Evolutionary conservation across 2,113 vertebrate species (phyloP).

Genomic region (Rhodinocichla rosea): DNA sequence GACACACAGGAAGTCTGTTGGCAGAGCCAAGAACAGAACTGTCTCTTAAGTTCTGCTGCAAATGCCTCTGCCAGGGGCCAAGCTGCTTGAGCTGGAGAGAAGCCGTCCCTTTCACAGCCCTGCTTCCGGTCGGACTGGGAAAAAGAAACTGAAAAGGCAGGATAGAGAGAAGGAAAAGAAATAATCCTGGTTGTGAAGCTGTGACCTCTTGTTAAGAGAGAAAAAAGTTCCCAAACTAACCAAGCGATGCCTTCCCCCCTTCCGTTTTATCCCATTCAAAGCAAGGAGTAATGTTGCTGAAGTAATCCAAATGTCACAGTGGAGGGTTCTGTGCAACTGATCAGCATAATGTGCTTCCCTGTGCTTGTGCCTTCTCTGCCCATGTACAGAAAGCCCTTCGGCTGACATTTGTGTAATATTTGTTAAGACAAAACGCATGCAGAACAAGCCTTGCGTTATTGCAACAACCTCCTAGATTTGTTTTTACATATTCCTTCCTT

Average conservation of each 20-base stretch:
- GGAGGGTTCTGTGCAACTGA: conserved; percentile 12
- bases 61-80: conserved; percentile 5
- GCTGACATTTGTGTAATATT: not conserved
- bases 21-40: conserved; percentile 6
- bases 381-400: not conserved
- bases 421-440: not conserved
- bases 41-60: not conserved
- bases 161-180: conserved; percentile 11
- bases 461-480: not conserved
- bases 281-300: conserved; percentile 37
- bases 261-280: not conserved
- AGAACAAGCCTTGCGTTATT: not conserved
- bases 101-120: conserved; percentile 18
- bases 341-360: conserved; percentile 29
- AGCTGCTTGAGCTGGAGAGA: conserved; percentile 12
- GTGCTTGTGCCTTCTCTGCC: not conserved
- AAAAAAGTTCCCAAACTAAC: conserved; percentile 49
- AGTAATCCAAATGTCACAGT: conserved; percentile 50
- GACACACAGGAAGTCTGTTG: conserved; percentile 11
- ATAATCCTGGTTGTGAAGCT: conserved; percentile 37
- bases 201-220: conserved; percentile 22
- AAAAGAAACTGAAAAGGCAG: conserved; percentile 49
- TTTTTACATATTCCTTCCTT: conserved; percentile 3
- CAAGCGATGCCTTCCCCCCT: not conserved
- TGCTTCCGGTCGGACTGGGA: conserved; percentile 39